Evolutionary conservation across 2,113 vertebrate species (phyloP), one percentile per base, ranked within the genome.

Genomic region (Entosphenus tridentatus): DNA sequence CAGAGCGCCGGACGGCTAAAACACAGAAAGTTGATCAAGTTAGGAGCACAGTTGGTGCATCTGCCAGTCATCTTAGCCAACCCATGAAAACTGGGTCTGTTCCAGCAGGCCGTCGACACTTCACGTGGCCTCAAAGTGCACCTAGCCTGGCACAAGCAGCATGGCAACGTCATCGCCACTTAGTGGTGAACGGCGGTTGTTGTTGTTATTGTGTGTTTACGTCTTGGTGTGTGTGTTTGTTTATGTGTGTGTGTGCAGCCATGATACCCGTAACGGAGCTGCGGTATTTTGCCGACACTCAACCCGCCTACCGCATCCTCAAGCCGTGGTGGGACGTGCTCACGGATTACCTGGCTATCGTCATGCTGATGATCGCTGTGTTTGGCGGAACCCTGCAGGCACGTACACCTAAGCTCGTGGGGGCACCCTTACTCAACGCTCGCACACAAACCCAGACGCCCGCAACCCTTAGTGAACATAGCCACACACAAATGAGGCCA

Each of bases 251-350:
- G n/a, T 18, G 21, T 65, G 72, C 77, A 98, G 92, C 89, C 39
- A 92, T 90, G 88, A 89, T 92, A 75, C 86, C 87, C 0, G 80
- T 90, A 72, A 83, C 82, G 1, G 87, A 90, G 75, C 84, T 90
- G 74, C 83, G 82, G 75, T 83, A 83, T 73, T 80, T 90, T 65
- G 76, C 80, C 0, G 85, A 85, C 57, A 81, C 81, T 73, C 85
- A 84, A 77, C 76, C 83, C 0, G 80, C 83, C 68, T 82, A 83
- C 70, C 83, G 86, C 71, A 81, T 90, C 56, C 82, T 92, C 68
- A 92, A 92, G 69, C 88, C 87, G 3, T 92, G 87, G 88, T 92
- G 87, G 87, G 87, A 92, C 3, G 87, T 90, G 13, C 79, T 90
- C 75, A 83, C 87, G 0, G 87, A 92, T 73, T 88, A 92, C 73